These are phyloP conservation scores for Uloborus diversus DNA, from an alignment of 1,140 invertebrate genomes.

Conservation along the genomic window DNA sequence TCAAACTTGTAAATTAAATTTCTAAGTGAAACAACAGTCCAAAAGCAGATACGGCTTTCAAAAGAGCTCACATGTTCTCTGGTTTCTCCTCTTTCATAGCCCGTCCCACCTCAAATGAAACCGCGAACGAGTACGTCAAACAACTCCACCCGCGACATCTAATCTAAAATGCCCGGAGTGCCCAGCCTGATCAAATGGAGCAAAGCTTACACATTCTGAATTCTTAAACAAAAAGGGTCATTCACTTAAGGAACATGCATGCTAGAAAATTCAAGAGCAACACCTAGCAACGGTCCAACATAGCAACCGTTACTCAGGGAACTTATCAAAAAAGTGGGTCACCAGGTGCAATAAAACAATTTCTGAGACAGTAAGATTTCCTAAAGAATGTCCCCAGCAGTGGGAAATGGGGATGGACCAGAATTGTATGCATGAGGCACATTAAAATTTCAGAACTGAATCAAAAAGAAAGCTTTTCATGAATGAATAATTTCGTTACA, in stretches of 20 bases:
- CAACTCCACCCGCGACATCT: constrained; percentile 25
- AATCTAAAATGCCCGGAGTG: constrained; percentile 32
- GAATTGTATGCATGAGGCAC: neutral
- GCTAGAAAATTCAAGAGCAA: constrained; percentile 51
- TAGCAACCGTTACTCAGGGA: constrained; percentile 38
- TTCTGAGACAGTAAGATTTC: constrained; percentile 42
- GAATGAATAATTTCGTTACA: too few species aligned
- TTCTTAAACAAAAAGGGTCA: constrained; percentile 57
- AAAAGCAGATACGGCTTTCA: too few species aligned
- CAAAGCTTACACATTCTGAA: constrained; percentile 52
- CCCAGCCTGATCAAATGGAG: constrained; percentile 31
- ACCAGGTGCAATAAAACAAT: constrained; percentile 46
- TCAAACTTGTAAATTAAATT: too few species aligned
- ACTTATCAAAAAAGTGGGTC: constrained; percentile 43
- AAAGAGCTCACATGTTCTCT: constrained; percentile 46
- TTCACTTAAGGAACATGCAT: constrained; percentile 54
- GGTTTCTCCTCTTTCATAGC: constrained; percentile 55
- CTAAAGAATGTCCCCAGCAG: constrained; percentile 12
- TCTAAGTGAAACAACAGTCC: neutral
- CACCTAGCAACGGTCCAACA: constrained; percentile 56
- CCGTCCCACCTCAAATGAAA: constrained; percentile 21
- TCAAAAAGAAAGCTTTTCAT: neutral
- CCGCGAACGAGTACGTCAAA: neutral
- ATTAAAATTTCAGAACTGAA: neutral
- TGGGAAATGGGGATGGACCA: neutral